Conservation (phyloP, 37 sponge, comb jelly and placozoan species). For the Chondrilla cf. caribensis region DNA sequence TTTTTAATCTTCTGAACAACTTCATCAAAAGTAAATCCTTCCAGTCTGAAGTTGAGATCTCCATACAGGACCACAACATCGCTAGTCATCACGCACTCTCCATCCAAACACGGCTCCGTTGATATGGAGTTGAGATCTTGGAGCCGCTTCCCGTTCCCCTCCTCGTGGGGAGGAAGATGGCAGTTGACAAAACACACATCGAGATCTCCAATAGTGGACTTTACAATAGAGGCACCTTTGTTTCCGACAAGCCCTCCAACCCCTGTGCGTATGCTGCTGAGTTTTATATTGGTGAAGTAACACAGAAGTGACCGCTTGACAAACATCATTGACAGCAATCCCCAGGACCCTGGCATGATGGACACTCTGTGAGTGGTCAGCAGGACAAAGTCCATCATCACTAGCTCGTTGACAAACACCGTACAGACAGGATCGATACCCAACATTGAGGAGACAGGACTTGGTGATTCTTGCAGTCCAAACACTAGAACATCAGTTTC, state of each 20-base stretch:
- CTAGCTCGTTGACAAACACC: slow-evolving; percentile 32
- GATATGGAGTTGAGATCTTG: slow-evolving; percentile 63
- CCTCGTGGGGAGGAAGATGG: slow-evolving; percentile 63
- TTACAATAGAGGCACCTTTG: slow-evolving; percentile 72
- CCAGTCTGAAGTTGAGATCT: slow-evolving; percentile 76
- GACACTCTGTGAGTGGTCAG: slow-evolving; percentile 37
- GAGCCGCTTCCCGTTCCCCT: slow-evolving; percentile 47
- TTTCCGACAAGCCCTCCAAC: slow-evolving; percentile 71
- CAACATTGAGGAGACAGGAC: slow-evolving; percentile 47
- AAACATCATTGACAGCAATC: slow-evolving; percentile 69
- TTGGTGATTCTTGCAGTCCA: slow-evolving; percentile 72
- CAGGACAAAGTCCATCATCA: slow-evolving; percentile 49
- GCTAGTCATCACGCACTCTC: slow-evolving; percentile 28
- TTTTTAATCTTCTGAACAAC: slow-evolving; percentile 19
- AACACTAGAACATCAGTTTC: slow-evolving; percentile 58
- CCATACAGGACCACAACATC: slow-evolving; percentile 74
- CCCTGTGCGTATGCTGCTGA: slow-evolving; percentile 58
- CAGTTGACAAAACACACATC: slow-evolving; percentile 74
- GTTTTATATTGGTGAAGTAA: slow-evolving; percentile 46
- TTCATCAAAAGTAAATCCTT: slow-evolving; percentile 52
- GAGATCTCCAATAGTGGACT: slow-evolving; percentile 47
- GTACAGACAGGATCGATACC: slow-evolving; percentile 53
- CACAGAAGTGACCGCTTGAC: slow-evolving; percentile 71
- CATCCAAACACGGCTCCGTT: neutral
- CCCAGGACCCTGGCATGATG: slow-evolving; percentile 25